A percentile compares a stretch with the other conserved stretches of the same genome.
Conservation (phyloP, 1,140 invertebrate genomes). For the Aphaenogaster ashmeadi region DNA sequence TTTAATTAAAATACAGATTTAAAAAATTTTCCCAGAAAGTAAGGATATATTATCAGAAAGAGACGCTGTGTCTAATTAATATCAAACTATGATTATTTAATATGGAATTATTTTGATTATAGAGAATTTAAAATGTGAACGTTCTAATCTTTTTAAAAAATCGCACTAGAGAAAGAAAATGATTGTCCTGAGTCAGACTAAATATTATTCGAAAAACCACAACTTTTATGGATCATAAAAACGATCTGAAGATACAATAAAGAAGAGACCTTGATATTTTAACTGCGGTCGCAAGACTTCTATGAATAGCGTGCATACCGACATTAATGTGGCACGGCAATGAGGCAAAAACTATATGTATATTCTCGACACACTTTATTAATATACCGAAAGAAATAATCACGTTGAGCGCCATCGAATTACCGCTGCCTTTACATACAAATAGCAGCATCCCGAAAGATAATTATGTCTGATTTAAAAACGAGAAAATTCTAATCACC, state of each 20-base stretch:
- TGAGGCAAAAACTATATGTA: conserved; percentile 15
- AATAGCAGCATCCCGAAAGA: not conserved
- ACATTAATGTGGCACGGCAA: conserved; percentile 21
- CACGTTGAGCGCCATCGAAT: not conserved
- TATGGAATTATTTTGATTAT: not conserved
- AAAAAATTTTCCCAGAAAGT: not conserved
- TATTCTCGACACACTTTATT: conserved; percentile 1
- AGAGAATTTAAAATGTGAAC: not conserved
- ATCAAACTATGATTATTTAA: not conserved
- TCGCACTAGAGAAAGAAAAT: not conserved
- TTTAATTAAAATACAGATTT: conserved; percentile 3
- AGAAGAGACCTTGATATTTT: conserved; percentile 31
- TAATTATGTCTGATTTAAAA: not conserved
- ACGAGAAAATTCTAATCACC: not conserved
- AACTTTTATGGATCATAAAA: conserved; percentile 20
- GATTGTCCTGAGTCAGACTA: not conserved
- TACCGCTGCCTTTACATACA: not conserved
- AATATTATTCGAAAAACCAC: conserved; percentile 11
- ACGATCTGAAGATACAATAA: not conserved
- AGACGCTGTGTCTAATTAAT: not conserved
- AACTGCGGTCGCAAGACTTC: not conserved
- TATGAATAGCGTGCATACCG: conserved; percentile 30
- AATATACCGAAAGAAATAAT: conserved; percentile 9
- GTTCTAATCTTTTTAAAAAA: not conserved
- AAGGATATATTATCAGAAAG: not conserved